A percentile compares a stretch with the other conserved stretches of the same genome.
Evolutionary conservation across 2,113 vertebrate species (phyloP).

Genomic region (Etia nguti): DNA sequence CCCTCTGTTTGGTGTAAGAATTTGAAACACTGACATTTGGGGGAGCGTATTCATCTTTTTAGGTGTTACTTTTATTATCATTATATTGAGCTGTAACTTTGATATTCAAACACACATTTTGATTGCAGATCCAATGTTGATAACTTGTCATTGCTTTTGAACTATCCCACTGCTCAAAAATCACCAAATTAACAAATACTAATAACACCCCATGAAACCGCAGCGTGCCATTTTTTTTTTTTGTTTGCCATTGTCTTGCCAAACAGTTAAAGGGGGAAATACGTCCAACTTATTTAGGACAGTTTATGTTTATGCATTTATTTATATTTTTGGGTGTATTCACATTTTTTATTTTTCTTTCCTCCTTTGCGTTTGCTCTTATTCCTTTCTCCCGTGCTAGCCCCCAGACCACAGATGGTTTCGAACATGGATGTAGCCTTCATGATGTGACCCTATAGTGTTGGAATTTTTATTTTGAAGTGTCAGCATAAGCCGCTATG

Average conservation of each 20-base stretch:
- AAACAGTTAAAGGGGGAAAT: neutral
- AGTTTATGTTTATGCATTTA: too few species aligned
- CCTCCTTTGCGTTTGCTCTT: too few species aligned
- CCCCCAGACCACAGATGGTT: neutral
- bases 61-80: too few species aligned
- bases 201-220: too few species aligned
- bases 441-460: neutral
- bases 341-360: neutral
- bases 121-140: neutral
- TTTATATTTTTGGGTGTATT: too few species aligned
- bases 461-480: neutral
- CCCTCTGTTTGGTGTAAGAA: neutral
- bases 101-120: neutral
- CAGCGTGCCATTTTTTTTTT: too few species aligned
- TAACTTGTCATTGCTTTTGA: too few species aligned
- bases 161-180: too few species aligned
- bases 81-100: neutral
- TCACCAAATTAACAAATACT: too few species aligned
- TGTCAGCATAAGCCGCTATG: neutral
- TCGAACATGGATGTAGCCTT: neutral
- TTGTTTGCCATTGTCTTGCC: too few species aligned
- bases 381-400: neutral
- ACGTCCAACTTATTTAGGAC: neutral
- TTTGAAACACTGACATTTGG: neutral
- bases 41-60: neutral